These are phyloP conservation scores for Homalodisca vitripennis DNA, from an alignment of 1,140 invertebrate species.

Conservation along the genomic window DNA sequence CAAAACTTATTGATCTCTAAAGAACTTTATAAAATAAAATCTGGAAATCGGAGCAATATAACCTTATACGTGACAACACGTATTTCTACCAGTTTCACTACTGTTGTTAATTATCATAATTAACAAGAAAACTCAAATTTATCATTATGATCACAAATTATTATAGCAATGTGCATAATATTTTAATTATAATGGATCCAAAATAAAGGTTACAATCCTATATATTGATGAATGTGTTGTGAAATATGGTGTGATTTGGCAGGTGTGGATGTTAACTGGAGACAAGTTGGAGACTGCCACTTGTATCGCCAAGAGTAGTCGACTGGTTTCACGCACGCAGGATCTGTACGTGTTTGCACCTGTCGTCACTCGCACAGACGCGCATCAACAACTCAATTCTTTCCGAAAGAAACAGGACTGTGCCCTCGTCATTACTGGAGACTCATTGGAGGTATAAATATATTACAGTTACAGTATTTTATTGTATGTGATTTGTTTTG, in stretches of 20 bases:
- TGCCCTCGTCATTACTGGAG: conserved; percentile 89
- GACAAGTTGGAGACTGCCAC: conserved; percentile 99
- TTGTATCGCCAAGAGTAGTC: conserved; percentile 96
- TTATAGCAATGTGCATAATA: neutral
- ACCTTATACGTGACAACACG: too few relatives aligned
- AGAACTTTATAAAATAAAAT: too few relatives aligned
- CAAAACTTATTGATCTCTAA: too few relatives aligned
- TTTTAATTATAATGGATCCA: neutral
- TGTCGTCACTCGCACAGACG: conserved; percentile 78
- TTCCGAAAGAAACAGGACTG: conserved; percentile 85
- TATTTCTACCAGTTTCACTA: too few relatives aligned
- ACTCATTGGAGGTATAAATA: conserved; percentile 79
- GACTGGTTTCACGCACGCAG: conserved; percentile 68
- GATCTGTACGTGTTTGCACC: conserved; percentile 74
- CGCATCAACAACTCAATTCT: conserved; percentile 88
- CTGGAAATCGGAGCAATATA: too few relatives aligned
- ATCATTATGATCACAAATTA: neutral
- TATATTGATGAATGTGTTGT: neutral
- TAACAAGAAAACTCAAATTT: too few relatives aligned
- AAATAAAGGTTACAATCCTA: neutral
- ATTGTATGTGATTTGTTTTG: too few relatives aligned
- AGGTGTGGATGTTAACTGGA: conserved; percentile 99
- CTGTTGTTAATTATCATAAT: too few relatives aligned
- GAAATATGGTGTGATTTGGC: too few relatives aligned
- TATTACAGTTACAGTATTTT: too few relatives aligned